A percentile compares a stretch with the other conserved stretches of the same genome.
phyloP scores from a whole-genome alignment of 2,888 invertebrate species.

The Rambutsinella grinnellia region DNA sequence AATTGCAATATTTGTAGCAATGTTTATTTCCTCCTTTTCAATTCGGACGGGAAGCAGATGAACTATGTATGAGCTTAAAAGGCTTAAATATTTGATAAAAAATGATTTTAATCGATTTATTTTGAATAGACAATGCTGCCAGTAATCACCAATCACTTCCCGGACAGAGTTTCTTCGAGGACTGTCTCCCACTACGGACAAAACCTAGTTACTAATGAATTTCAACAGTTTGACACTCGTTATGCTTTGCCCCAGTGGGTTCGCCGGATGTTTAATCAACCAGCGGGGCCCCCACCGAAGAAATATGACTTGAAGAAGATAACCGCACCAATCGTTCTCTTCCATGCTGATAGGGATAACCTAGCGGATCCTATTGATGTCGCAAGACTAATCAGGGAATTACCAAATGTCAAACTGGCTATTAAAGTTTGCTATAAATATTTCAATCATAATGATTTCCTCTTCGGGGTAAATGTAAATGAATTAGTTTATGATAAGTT shows the following conservation, averaged over 20 bases:
- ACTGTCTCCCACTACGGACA: slow-evolving; percentile 32
- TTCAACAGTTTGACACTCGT: slow-evolving; percentile 31
- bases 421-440: slow-evolving; percentile 28
- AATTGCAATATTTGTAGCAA: slow-evolving; percentile 35
- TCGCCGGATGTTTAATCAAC: background rate
- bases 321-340: slow-evolving; percentile 20
- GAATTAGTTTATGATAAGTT: slow-evolving; percentile 46
- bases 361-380: slow-evolving; percentile 39
- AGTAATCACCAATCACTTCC: slow-evolving; percentile 23
- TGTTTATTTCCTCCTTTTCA: slow-evolving; percentile 26
- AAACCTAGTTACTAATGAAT: slow-evolving; percentile 6
- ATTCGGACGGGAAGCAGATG: slow-evolving; percentile 35
- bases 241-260: slow-evolving; percentile 5
- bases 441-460: slow-evolving; percentile 53
- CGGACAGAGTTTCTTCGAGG: slow-evolving; percentile 21
- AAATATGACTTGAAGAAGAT: slow-evolving; percentile 21
- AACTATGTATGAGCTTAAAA: slow-evolving; percentile 33
- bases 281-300: background rate
- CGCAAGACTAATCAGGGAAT: slow-evolving; percentile 16
- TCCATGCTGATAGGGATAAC: slow-evolving; percentile 27
- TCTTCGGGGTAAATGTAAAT: slow-evolving; percentile 50
- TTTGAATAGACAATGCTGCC: slow-evolving; percentile 34
- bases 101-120: background rate
- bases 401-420: slow-evolving; percentile 32
- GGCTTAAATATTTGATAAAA: too few relatives aligned